Conservation (phyloP, 1,140 invertebrate species). For the Gonioctena quinquepunctata region DNA sequence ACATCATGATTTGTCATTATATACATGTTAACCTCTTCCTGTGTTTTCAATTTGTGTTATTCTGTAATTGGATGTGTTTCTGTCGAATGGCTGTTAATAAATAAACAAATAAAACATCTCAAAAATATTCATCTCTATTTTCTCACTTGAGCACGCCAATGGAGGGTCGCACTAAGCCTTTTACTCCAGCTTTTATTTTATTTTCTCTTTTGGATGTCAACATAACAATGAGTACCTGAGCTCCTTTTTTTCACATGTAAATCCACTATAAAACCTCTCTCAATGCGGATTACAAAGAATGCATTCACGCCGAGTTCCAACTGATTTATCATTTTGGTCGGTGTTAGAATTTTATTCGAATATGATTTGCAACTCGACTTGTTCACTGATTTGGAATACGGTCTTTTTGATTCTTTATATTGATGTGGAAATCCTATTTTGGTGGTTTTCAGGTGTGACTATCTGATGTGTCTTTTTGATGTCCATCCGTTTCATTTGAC, state of each 20-base stretch:
- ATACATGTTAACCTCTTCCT: too few relatives aligned
- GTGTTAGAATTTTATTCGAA: not conserved
- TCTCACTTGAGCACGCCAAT: not conserved
- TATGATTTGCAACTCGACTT: constrained; percentile 10
- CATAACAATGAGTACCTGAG: not conserved
- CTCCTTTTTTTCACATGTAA: not conserved
- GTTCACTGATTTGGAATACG: not conserved
- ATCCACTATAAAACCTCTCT: constrained; percentile 1
- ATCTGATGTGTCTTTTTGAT: too few relatives aligned
- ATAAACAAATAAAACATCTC: too few relatives aligned
- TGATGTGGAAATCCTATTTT: too few relatives aligned
- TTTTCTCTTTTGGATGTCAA: not conserved
- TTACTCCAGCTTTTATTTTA: not conserved
- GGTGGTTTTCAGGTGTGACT: too few relatives aligned
- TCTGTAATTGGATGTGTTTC: too few relatives aligned
- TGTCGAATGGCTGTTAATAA: too few relatives aligned
- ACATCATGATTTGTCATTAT: too few relatives aligned
- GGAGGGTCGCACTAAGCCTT: not conserved
- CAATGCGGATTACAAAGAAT: constrained; percentile 11
- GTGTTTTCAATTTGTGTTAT: too few relatives aligned
- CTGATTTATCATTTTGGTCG: constrained; percentile 3
- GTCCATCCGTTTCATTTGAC: too few relatives aligned
- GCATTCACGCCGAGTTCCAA: constrained; percentile 4
- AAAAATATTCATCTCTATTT: too few relatives aligned
- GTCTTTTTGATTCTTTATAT: too few relatives aligned